Evolutionary conservation across 2,888 invertebrate genomes (phyloP).

Genomic region (Cryptus armator): DNA sequence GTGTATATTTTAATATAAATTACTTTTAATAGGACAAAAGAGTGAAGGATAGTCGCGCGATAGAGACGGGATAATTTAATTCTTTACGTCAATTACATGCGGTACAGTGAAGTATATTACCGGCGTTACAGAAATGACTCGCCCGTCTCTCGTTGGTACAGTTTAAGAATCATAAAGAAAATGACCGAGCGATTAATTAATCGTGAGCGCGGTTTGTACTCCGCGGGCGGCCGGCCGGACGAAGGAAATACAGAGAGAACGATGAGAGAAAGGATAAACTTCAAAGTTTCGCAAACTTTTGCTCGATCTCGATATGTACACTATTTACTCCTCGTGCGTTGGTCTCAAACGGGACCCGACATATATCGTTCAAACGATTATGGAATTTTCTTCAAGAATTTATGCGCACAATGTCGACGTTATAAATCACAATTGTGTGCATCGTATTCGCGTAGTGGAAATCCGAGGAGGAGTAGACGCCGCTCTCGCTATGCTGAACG

Average conservation of each 20-base stretch:
- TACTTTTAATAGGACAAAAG: constrained; percentile 34
- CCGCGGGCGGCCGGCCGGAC: constrained; percentile 10
- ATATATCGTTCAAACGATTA: background rate
- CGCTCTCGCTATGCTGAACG: constrained; percentile 14
- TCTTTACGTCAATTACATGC: constrained; percentile 53
- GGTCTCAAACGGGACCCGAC: background rate
- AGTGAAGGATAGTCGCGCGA: constrained; percentile 6
- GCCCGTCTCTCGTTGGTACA: background rate
- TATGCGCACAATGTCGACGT: background rate
- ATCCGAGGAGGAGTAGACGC: constrained; percentile 15
- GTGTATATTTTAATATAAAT: constrained; percentile 20
- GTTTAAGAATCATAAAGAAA: constrained; percentile 56
- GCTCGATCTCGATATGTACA: constrained; percentile 26
- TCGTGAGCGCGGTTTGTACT: constrained; percentile 2
- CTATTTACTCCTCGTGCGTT: background rate
- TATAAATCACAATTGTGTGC: constrained; percentile 36
- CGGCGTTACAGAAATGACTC: constrained; percentile 33
- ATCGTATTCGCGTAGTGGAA: constrained; percentile 24
- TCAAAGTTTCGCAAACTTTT: constrained; percentile 59
- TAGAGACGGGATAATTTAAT: constrained; percentile 29
- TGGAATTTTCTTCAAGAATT: background rate
- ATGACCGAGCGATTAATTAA: constrained; percentile 62
- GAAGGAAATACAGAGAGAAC: constrained; percentile 36
- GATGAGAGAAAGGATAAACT: constrained; percentile 24
- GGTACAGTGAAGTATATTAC: constrained; percentile 32